Conservation (phyloP, 2,797 vertebrate species). For the Chloroceryle inda region DNA sequence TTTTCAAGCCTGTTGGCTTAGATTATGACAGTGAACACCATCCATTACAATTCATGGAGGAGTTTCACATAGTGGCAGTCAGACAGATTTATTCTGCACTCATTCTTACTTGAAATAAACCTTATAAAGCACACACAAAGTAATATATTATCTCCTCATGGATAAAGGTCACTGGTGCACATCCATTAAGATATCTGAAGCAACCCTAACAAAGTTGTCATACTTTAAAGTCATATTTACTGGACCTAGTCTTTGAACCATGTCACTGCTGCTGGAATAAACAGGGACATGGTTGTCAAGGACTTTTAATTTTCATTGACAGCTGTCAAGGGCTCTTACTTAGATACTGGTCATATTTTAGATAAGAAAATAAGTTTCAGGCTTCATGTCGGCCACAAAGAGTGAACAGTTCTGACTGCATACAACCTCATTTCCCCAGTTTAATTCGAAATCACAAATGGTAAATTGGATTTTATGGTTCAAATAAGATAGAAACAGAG, state of each 20-base stretch:
- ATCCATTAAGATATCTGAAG: background rate
- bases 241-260: conserved; percentile 69
- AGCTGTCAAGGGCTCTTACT: conserved; percentile 62
- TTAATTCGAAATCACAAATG: conserved; percentile 75
- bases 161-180: conserved; percentile 9
- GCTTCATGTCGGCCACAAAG: background rate
- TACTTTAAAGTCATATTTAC: conserved; percentile 68
- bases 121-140: background rate
- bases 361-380: conserved; percentile 66
- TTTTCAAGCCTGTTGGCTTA: background rate
- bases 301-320: conserved; percentile 69
- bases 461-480: conserved; percentile 77
- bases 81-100: conserved; percentile 1
- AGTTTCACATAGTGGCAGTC: background rate
- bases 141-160: background rate
- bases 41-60: background rate
- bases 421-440: background rate
- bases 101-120: conserved; percentile 33
- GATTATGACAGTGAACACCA: background rate
- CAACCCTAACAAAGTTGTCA: conserved; percentile 69
- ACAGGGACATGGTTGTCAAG: conserved; percentile 57
- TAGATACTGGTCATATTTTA: conserved; percentile 55
- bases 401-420: background rate
- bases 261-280: conserved; percentile 61
- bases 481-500: conserved; percentile 78